Percentiles rank a stretch among this genome's conserved stretches.
These are phyloP conservation scores for Crematogaster levior DNA, from an alignment of 2,888 invertebrate species.

Conservation along the genomic window DNA sequence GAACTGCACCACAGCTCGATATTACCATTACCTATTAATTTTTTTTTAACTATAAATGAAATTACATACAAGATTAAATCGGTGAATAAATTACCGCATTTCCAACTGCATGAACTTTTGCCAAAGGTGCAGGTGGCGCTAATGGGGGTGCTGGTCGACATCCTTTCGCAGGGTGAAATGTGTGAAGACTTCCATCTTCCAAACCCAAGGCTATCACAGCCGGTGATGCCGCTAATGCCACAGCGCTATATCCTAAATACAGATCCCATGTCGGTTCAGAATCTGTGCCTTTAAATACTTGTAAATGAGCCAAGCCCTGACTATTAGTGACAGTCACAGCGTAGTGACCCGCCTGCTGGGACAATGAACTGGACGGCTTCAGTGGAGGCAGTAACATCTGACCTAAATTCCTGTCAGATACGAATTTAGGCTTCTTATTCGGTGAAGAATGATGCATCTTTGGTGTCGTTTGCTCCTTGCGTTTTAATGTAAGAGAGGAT, in stretches of 20 bases:
- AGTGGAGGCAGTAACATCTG: slow-evolving; percentile 80
- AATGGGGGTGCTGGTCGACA: slow-evolving; percentile 82
- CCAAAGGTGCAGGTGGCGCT: slow-evolving; percentile 83
- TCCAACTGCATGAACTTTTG: slow-evolving; percentile 83
- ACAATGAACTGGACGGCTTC: slow-evolving; percentile 81
- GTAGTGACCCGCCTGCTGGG: slow-evolving; percentile 84
- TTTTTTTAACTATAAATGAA: not conserved
- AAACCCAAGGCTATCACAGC: slow-evolving; percentile 82
- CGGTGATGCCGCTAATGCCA: slow-evolving; percentile 83
- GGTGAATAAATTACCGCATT: slow-evolving; percentile 75
- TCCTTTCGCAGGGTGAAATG: slow-evolving; percentile 83
- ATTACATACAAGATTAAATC: not conserved
- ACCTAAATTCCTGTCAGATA: slow-evolving; percentile 77
- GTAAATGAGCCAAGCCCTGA: slow-evolving; percentile 81
- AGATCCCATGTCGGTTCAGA: slow-evolving; percentile 83
- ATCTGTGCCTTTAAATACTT: slow-evolving; percentile 83
- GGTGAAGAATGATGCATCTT: slow-evolving; percentile 72
- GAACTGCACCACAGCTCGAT: slow-evolving; percentile 83
- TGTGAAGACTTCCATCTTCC: slow-evolving; percentile 83
- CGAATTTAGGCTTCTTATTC: slow-evolving; percentile 79
- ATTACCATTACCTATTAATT: slow-evolving; percentile 82
- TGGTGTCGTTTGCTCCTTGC: slow-evolving; percentile 78
- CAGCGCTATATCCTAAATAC: slow-evolving; percentile 82
- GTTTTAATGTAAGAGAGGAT: slow-evolving; percentile 78
- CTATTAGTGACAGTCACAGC: slow-evolving; percentile 82